Base-by-base conservation (phyloP, 2,113 vertebrate genomes). In the Phyllostomus hastatus region DNA sequence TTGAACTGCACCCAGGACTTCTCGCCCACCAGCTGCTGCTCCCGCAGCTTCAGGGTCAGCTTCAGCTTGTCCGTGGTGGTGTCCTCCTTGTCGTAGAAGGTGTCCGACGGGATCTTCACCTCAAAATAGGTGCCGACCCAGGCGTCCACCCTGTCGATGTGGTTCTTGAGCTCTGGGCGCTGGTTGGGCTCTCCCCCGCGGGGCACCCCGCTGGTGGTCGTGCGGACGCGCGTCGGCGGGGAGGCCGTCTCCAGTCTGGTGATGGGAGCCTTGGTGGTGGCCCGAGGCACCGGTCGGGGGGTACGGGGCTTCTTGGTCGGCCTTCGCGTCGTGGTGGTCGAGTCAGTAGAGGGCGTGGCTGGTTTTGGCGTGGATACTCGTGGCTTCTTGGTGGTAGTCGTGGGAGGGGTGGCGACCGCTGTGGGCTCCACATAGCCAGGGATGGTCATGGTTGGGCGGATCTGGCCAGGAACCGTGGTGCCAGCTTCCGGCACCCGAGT, bases 41-140 rank as follows among this genome's bases (percentile, higher is more conserved):
- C 99, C 48, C 99, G 99, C 50, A 98, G 98, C 95, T 99, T 99
- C 97, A 99, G 96, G 43, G 99, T 99, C 95, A 99, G 98, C 94
- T 99, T 99, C 73, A 99, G 98, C 84, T 99, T 99, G 97, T 99
- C 99, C 0, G 99, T 99, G 33, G 99, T 99, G 54, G 99, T 99
- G 54, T 99, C 99, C 73, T 99, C 99, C 31, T 96, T 97, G 97
- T 99, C 99, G 0, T 99, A 99, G 98, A 99, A 99, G 0, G 99
- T 99, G 95, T 99, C 99, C 0, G 99, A 98, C 0, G 99, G 99
- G 95, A 99, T 99, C 97, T 99, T 99, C 33, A 99, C 98, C 93
- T 99, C 99, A 0, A 99, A 99, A 94, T 99, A 99, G 0, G 99
- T 99, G 69, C 99, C 99, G 26, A 99, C 99, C 99, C 99, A 99